Percentiles rank a stretch among this genome's conserved stretches.
Evolutionary conservation across 2,797 vertebrate species (phyloP).

Genomic region (Galago senegalensis): DNA sequence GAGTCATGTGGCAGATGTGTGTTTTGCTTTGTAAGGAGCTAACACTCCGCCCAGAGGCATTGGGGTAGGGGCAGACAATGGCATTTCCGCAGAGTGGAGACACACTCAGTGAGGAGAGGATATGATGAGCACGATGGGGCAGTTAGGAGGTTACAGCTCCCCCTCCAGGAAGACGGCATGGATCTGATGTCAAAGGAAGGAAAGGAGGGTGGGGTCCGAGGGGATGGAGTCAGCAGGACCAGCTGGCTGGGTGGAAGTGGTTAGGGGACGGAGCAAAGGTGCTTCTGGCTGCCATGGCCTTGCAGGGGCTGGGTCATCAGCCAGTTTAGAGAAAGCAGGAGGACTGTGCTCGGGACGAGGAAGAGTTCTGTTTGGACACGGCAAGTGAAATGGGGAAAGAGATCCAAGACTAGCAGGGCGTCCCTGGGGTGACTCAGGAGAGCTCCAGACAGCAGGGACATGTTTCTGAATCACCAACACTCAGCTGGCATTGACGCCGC

Average conservation of each 20-base stretch:
- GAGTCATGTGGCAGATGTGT: fast-evolving
- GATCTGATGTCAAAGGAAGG: not conserved
- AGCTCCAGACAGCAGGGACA: fast-evolving
- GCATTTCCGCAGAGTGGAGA: not conserved
- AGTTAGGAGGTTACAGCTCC: not conserved
- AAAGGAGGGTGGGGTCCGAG: fast-evolving
- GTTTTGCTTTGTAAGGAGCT: not conserved
- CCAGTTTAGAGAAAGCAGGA: not conserved
- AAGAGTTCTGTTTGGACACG: fast-evolving
- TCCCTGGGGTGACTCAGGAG: not conserved
- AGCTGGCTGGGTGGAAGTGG: fast-evolving
- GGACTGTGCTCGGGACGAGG: fast-evolving
- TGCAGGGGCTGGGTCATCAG: not conserved
- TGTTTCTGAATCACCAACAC: fast-evolving
- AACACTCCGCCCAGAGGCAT: not conserved
- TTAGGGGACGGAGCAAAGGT: fast-evolving
- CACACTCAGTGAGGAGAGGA: not conserved
- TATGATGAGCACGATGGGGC: not conserved
- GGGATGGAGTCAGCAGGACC: fast-evolving
- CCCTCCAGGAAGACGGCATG: not conserved
- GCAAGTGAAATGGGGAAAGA: fast-evolving
- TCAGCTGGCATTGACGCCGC: fast-evolving
- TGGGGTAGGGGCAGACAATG: fast-evolving
- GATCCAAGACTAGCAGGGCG: fast-evolving
- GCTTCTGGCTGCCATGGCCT: not conserved